These are phyloP conservation scores for Hemitrygon akajei DNA, from an alignment of 2,797 vertebrate species.

Conservation along the genomic window DNA sequence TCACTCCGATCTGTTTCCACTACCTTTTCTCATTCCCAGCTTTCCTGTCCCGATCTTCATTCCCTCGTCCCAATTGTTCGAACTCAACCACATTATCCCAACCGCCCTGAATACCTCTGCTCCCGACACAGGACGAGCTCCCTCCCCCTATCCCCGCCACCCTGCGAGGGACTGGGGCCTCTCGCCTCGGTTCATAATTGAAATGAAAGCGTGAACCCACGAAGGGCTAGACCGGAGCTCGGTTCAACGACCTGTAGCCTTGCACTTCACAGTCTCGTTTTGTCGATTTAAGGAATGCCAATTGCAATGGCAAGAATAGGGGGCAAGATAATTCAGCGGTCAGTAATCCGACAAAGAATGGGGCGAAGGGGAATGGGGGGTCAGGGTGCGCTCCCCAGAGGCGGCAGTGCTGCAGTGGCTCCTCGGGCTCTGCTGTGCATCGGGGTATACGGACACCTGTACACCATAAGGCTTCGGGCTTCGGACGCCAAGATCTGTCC, in stretches of 20 bases:
- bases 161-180: neutral
- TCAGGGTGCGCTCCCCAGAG: neutral
- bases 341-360: no score
- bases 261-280: slow-evolving; percentile 48
- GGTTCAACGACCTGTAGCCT: neutral
- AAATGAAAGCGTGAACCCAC: neutral
- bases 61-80: no score
- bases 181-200: neutral
- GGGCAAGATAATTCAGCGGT: neutral
- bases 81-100: no score
- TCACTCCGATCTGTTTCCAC: neutral
- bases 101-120: no score
- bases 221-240: neutral
- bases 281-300: slow-evolving; percentile 42
- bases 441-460: neutral
- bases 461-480: neutral
- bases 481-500: neutral
- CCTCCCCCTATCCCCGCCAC: neutral
- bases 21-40: neutral
- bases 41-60: neutral
- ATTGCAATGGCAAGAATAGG: slow-evolving; percentile 5
- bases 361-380: neutral
- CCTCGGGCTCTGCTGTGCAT: neutral
- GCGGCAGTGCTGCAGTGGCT: neutral
- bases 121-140: neutral